A percentile compares a stretch with the other conserved stretches of the same genome.
phyloP scores from a whole-genome alignment of 2,888 invertebrate species.

The Drosophila acutilabella region DNA sequence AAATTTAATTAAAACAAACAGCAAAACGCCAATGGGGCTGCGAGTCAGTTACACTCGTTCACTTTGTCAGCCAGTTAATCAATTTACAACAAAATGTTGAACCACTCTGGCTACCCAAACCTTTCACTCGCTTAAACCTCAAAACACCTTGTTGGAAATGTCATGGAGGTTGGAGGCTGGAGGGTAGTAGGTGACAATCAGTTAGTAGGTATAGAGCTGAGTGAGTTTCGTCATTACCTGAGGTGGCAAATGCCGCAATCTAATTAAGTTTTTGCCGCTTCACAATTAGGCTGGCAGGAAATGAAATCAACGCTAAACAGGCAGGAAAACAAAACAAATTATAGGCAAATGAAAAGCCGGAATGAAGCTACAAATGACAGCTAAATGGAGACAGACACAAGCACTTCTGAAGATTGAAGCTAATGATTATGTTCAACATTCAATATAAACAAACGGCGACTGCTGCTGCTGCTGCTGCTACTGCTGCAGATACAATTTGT shows the following conservation, averaged over 20 bases:
- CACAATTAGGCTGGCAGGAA: slow-evolving; percentile 48
- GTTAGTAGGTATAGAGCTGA: slow-evolving; percentile 22
- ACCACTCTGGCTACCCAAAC: not conserved
- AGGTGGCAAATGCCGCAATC: slow-evolving; percentile 51
- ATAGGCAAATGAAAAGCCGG: slow-evolving; percentile 28
- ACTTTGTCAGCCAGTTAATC: slow-evolving; percentile 53
- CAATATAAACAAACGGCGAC: slow-evolving; percentile 11
- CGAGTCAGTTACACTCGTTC: slow-evolving; percentile 45
- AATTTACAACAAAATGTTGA: slow-evolving; percentile 40
- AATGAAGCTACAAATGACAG: slow-evolving; percentile 19
- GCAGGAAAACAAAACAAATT: slow-evolving; percentile 49
- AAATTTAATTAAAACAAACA: slow-evolving; percentile 64
- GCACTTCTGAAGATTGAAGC: slow-evolving; percentile 13
- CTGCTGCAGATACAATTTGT: slow-evolving; percentile 38
- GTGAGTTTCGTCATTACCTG: slow-evolving; percentile 38
- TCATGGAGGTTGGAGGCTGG: not conserved
- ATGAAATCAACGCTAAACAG: slow-evolving; percentile 60
- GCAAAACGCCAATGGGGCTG: slow-evolving; percentile 46
- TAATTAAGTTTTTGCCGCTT: slow-evolving; percentile 53
- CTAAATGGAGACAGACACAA: slow-evolving; percentile 11
- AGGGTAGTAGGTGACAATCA: slow-evolving; percentile 30
- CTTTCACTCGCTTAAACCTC: too few relatives aligned
- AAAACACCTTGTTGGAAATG: too few relatives aligned
- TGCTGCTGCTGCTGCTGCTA: not conserved
- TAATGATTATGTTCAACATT: slow-evolving; percentile 36